phyloP scores from a whole-genome alignment of 2,113 vertebrate genomes.

The Nibea coibor region DNA sequence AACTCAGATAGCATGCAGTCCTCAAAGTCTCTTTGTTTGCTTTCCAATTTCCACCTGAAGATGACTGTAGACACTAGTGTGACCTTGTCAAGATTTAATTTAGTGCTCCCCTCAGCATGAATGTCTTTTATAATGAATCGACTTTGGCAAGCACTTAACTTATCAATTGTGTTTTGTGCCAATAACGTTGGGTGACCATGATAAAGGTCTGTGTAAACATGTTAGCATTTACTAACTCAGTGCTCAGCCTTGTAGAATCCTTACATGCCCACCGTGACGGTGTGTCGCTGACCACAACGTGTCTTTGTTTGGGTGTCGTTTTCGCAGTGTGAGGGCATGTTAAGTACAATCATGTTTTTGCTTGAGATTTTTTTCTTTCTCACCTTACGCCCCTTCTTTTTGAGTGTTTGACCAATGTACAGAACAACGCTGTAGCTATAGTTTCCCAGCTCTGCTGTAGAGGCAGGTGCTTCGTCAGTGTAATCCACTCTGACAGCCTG shows the following conservation, averaged over 20 bases:
- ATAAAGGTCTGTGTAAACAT: neutral
- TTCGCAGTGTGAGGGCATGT: neutral
- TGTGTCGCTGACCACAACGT: neutral
- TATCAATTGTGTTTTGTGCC: too few relatives aligned
- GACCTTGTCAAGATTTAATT: neutral
- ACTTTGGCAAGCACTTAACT: neutral
- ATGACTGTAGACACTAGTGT: neutral
- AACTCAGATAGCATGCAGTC: neutral
- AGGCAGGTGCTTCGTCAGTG: slow-evolving; percentile 51
- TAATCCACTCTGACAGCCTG: slow-evolving; percentile 73
- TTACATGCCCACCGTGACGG: neutral
- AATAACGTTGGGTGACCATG: too few relatives aligned
- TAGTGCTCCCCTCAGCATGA: neutral
- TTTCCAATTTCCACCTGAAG: neutral
- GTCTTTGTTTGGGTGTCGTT: neutral
- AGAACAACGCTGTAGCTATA: slow-evolving; percentile 52
- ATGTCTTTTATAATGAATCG: neutral
- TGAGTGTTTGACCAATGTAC: slow-evolving; percentile 37
- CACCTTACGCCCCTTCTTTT: neutral
- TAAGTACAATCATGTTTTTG: neutral
- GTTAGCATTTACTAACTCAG: neutral
- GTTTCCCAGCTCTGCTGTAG: slow-evolving; percentile 32
- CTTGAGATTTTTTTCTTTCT: too few relatives aligned
- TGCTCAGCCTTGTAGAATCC: neutral
- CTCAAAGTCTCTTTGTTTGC: neutral